Base-by-base conservation (phyloP, 2,113 vertebrate genomes). In the Epinephelus fuscoguttatus region DNA sequence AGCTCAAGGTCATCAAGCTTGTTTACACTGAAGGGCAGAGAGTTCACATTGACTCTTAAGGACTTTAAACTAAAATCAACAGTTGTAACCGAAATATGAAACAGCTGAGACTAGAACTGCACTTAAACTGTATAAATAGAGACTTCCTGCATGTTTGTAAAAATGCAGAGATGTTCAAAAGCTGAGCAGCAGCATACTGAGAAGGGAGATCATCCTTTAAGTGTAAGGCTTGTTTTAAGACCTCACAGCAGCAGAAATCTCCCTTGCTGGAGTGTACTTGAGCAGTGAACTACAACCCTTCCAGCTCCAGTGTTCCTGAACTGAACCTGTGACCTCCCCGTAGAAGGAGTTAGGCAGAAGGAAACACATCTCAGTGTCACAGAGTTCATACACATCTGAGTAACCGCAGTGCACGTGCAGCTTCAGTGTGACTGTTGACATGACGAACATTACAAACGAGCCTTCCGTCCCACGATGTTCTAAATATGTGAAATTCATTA, bases 1-100 rank as follows among this genome's bases (percentile, higher is more conserved):
- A 99, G 89, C 83, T 97, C 95, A 60, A 97, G 70, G 57, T 96
- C 98, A 94, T 94, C 93, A 64, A 97, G 37, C 88, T 94, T 95
- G 86, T 47, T 91, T 23, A 88, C 95, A 90, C 97, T 99, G 82
- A 66, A 83, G 47, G 55, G 21, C 21, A 86, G 78, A 82, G 25
- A 78, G 12, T 19, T 57, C 8, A 75, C n/a, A 1, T 42, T 25
- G 6, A 59, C 8, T 55, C 30, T 18, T 7, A 17, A 5, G 9
- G n/a, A 70, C n/a, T 42, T 42, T 9, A 42, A 42, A 42, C 6
- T 42, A 2, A 37, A 7, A 37, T 37, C 33, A 37, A 75, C 17
- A 40, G 37, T 4, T 6, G 45, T 18, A 56, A 70, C 42, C 5
- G 1, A n/a, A 30, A 53, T 11, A 6, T 49, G 3, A 56, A 30